phyloP scores from a whole-genome alignment of 2,888 invertebrate genomes.

The Aradus depressus region DNA sequence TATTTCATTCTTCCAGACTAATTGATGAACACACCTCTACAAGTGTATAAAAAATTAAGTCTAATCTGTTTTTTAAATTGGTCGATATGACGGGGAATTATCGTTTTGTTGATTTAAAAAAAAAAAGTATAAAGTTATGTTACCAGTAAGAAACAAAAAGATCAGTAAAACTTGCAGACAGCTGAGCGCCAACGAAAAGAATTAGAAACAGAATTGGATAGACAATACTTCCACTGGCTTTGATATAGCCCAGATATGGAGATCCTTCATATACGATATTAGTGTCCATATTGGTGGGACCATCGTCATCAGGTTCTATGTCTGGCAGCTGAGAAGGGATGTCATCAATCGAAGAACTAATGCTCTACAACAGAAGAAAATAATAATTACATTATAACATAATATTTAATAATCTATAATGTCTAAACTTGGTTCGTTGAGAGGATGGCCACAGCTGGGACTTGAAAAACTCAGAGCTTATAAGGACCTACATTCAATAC shows the following conservation, averaged over 20 bases:
- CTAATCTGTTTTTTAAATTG: no score
- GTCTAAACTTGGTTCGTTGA: neutral
- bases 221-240: conserved; percentile 33
- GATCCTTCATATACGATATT: conserved; percentile 13
- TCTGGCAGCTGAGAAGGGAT: no score
- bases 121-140: conserved; percentile 11
- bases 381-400: neutral
- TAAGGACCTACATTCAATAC: no score
- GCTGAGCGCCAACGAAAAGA: conserved; percentile 33
- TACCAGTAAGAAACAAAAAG: conserved; percentile 38
- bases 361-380: no score
- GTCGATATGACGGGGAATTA: no score
- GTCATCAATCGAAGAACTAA: no score
- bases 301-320: no score
- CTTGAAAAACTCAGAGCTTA: no score
- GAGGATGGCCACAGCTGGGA: no score
- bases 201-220: conserved; percentile 32
- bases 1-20: no score
- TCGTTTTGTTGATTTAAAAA: neutral
- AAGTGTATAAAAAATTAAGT: no score
- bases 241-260: conserved; percentile 32
- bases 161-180: conserved; percentile 35
- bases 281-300: conserved; percentile 1
- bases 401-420: neutral
- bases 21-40: no score